Conservation (phyloP, 2,888 invertebrate species). For the Aphidoletes aphidimyza region DNA sequence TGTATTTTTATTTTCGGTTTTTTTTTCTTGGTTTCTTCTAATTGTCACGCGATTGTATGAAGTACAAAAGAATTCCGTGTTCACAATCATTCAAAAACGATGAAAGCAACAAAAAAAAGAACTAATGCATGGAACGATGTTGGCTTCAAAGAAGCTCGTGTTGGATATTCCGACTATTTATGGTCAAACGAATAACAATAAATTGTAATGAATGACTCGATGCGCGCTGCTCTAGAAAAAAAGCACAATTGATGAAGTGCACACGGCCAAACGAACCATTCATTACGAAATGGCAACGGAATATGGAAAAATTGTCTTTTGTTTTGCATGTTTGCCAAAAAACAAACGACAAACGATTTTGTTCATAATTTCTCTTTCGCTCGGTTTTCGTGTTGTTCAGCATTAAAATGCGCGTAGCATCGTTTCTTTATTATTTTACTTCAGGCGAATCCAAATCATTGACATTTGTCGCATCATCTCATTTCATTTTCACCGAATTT, state of each 20-base stretch:
- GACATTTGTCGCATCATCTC: too few species aligned
- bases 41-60: conserved; percentile 2
- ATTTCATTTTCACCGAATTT: not conserved
- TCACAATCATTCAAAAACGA: not conserved
- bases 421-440: not conserved
- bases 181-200: not conserved
- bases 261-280: too few species aligned
- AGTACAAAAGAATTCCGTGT: too few species aligned
- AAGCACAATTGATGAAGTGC: not conserved
- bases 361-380: too few species aligned
- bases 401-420: not conserved
- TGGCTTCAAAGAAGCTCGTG: not conserved
- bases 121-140: not conserved
- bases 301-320: too few species aligned
- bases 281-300: too few species aligned
- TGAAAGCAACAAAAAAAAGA: not conserved
- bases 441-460: not conserved
- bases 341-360: too few species aligned
- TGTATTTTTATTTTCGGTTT: too few species aligned
- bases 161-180: not conserved
- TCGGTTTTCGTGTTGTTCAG: not conserved
- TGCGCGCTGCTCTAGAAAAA: not conserved
- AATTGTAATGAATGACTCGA: not conserved
- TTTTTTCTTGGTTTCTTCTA: not conserved
- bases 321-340: too few species aligned